Evolutionary conservation across 2,888 invertebrate genomes (phyloP), one percentile per base, ranked within the genome.

Genomic region (Andrena fulva): DNA sequence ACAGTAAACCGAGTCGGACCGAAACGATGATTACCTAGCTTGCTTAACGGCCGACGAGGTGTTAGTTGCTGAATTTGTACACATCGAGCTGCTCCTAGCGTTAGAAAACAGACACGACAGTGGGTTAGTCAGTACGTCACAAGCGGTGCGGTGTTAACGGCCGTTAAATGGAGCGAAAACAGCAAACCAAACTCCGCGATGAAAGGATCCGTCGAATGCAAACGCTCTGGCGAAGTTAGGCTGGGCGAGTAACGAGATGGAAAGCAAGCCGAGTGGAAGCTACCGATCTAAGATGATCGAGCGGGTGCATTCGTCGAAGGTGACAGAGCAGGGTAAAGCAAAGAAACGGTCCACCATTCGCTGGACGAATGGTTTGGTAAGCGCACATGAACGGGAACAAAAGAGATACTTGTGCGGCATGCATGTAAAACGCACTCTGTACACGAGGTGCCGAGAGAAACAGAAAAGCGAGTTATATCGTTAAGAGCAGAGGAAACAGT

Each of bases 11-110:
- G 31, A 64, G 10, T 52, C 64, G 73, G 29, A 84, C 52, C 68
- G 80, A 77, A 74, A 86, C 80, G 79, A 85, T 85, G 63, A 84
- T 93, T 94, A 94, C 94, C 94, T 94, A 92, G 92, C 89, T 87
- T 92, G 91, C 80, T 91, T 94, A 86, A 93, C 90, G 87, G 93
- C 91, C 90, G 92, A 91, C 89, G 94, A 93, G 88, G 93, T 94
- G 91, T 94, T 94, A 94, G 94, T 94, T 84, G 94, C 91, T 85
- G 94, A 94, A 88, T 92, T 93, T 89, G 93, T 92, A 89, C 90
- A 92, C 87, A 92, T 89, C 86, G 93, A 94, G 85, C 92, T 92
- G 92, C 92, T 92, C 93, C 93, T 94, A 85, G 64, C 70, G 74
- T 87, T 77, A 50, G 68, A 79, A 87, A 85, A 86, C 69, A 89